These are phyloP conservation scores for Dysdera silvatica DNA, from an alignment of 1,140 invertebrate genomes.

Conservation along the genomic window DNA sequence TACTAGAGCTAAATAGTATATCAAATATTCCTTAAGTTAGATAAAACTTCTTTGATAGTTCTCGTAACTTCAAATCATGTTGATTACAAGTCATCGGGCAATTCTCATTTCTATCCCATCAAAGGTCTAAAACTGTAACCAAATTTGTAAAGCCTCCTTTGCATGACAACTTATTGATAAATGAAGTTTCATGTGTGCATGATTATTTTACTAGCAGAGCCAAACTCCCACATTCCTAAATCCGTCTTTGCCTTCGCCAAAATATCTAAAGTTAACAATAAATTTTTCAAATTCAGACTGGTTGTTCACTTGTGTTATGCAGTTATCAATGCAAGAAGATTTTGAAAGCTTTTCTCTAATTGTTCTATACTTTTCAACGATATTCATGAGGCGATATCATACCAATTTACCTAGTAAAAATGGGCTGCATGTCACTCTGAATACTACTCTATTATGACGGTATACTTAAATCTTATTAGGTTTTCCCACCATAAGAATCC, in stretches of 20 bases:
- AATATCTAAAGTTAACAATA: neutral
- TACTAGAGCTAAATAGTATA: conserved; percentile 8
- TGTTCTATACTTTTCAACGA: neutral
- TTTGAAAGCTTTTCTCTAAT: neutral
- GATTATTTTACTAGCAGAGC: too few relatives aligned
- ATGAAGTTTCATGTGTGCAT: too few relatives aligned
- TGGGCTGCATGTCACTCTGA: neutral
- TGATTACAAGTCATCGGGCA: neutral
- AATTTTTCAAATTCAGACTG: neutral
- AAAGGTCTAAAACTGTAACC: neutral
- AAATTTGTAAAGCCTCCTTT: neutral
- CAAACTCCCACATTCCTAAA: neutral
- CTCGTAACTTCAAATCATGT: neutral
- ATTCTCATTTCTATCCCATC: conserved; percentile 1
- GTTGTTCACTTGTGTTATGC: neutral
- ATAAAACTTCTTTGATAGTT: neutral
- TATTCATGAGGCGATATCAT: neutral
- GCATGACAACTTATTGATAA: too few relatives aligned
- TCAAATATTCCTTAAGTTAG: conserved; percentile 12
- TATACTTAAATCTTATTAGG: neutral
- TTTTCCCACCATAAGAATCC: neutral
- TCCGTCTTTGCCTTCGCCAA: neutral
- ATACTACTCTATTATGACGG: neutral
- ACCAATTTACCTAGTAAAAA: neutral
- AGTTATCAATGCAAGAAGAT: conserved; percentile 6